Evolutionary conservation across 2,113 vertebrate species (phyloP).

Genomic region (Capreolus pygargus): DNA sequence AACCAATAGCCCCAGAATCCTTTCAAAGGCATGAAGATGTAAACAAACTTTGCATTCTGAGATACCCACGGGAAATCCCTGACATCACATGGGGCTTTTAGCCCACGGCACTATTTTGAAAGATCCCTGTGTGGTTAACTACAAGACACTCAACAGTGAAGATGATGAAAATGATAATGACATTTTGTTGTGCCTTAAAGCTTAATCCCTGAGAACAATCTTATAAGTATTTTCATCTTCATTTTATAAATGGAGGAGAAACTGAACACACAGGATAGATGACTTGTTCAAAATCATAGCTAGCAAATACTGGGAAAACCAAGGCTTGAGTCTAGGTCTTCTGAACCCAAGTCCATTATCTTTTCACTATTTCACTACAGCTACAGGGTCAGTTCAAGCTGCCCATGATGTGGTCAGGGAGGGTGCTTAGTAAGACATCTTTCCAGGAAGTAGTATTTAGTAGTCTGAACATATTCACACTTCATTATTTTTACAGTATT

Average conservation of each 20-base stretch:
- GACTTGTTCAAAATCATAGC: neutral
- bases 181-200: neutral
- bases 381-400: neutral
- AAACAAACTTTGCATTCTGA: constrained; percentile 50
- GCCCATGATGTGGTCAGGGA: neutral
- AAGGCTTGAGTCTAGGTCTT: neutral
- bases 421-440: neutral
- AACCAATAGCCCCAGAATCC: neutral
- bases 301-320: neutral
- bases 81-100: neutral
- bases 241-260: neutral
- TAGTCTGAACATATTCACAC: neutral
- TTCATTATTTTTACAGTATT: neutral
- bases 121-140: neutral
- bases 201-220: neutral
- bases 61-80: constrained; percentile 3
- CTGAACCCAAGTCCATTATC: neutral
- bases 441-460: neutral
- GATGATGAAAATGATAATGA: neutral
- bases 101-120: neutral
- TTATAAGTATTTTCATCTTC: neutral
- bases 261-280: neutral
- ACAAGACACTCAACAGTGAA: neutral
- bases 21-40: constrained; percentile 19
- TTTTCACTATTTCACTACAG: neutral